A percentile compares a stretch with the other conserved stretches of the same genome.
phyloP scores from a whole-genome alignment of 23 tunicate genomes.

The Ascidia mentula region DNA sequence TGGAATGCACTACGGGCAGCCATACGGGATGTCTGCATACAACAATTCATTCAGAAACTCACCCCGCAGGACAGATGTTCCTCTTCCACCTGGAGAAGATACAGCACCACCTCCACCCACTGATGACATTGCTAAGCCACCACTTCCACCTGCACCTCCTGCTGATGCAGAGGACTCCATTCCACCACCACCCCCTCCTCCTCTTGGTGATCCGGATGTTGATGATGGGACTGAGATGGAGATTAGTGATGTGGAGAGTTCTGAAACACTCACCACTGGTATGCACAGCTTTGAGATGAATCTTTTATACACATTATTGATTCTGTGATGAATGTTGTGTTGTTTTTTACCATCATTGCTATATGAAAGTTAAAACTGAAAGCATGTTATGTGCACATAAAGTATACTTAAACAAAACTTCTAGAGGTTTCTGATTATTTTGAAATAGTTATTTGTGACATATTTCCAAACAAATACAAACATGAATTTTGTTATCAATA shows the following conservation, averaged over 20 bases:
- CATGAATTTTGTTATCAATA: no score
- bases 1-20: slow-evolving; percentile 23
- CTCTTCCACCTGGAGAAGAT: slow-evolving; percentile 59
- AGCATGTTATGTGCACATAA: no score
- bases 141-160: slow-evolving; percentile 59
- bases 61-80: slow-evolving; percentile 18
- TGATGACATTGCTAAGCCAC: slow-evolving; percentile 19
- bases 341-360: no score
- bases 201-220: background rate
- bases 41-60: slow-evolving; percentile 16
- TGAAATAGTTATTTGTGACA: no score
- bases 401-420: no score
- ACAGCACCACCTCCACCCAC: slow-evolving; percentile 42
- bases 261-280: slow-evolving; percentile 8
- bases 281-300: no score
- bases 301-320: no score
- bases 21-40: slow-evolving; percentile 1
- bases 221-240: slow-evolving; percentile 94
- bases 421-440: no score
- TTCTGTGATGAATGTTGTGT: no score
- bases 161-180: slow-evolving; percentile 8
- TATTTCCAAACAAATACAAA: no score
- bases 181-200: slow-evolving; percentile 49
- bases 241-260: slow-evolving; percentile 81
- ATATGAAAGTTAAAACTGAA: no score